Base-by-base conservation (phyloP, 2,888 invertebrate species). In the Autographa gamma region DNA sequence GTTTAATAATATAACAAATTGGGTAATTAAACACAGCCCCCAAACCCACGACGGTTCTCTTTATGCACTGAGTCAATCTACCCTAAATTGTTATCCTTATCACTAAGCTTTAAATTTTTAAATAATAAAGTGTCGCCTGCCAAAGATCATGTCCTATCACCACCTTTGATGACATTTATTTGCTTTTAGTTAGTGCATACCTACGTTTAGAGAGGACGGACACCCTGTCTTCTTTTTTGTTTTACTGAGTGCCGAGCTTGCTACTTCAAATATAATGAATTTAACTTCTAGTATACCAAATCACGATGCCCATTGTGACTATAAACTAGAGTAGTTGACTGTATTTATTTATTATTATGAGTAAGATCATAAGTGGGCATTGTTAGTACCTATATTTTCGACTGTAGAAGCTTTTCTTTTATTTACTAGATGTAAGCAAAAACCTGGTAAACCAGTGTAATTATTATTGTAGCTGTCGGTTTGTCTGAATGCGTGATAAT, bases 361-460 rank as follows among this genome's bases (percentile, higher is more conserved):
- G 31, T 25, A 63, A 58, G 56, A 60, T 31, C 52, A 13, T 41
- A 54, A 60, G 41, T 41, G 58, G 56, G n/a, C n/a, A 32, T 31
- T 31, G 25, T 18, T 11, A 18, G 54, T 56, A n/a, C n/a, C n/a
- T n/a, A 56, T 19, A 19, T 25, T 25, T 56, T 56, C 14, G 54
- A 56, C 54, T 69, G 18, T 60, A 63, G 14, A 32, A n/a, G 48
- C 18, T 66, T 38, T 38, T 25, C 31, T 59, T 59, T 58, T 81
- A 56, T 60, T 61, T n/a, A 14, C 63, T 80, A 71, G 64, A 69
- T 60, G 14, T 69, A 68, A 74, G 74, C 60, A 68, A 18, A 71
- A 81, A 69, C 75, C 76, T 73, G 67, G 76, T 71, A 76, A 83
- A 81, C 85, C 83, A 83, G 83, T 83, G 81, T 81, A 74, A 81